Evolutionary conservation across 2,797 vertebrate genomes (phyloP), one percentile per base, ranked within the genome.

Genomic region (Coilia nasus): DNA sequence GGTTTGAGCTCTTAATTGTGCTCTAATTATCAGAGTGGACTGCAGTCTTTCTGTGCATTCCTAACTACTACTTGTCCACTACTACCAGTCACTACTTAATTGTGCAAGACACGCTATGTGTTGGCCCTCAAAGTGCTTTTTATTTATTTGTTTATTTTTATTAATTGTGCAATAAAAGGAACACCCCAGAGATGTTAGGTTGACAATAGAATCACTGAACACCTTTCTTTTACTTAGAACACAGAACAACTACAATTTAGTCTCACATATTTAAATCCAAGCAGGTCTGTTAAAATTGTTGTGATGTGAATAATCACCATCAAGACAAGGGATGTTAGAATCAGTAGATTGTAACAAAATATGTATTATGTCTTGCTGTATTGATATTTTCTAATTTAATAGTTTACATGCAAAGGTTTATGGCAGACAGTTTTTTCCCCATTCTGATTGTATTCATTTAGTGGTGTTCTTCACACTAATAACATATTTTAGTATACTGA

Each of bases 31-130:
- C 67, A 15, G 44, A n/a, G 41, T 67, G 64, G 12, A 31, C 47
- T 23, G 88, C 80, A 50, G 93, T n/a, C 19, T 7, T n/a, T 85
- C 21, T 87, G 21, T 84, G 6, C 50, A 81, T 7, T 25, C 67
- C 46, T 47, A 3, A 47, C 4, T 47, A 4, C 3, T 47, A 3
- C 46, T 3, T 47, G 4, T 47, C 46, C 46, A 47, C 46, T 47
- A 3, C 46, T 47, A 47, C 46, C 3, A 10, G 31, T 35, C 31
- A 75, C 31, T 41, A 28, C 15, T 41, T 41, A 75, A 75, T 78
- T 44, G 44, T 78, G 71, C 35, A 78, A 44, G 17, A 2, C 17
- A 15, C 41, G 31, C 71, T 41, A 17, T 19, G 19, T 78, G 35
- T 19, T 19, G 19, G 28, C 67, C 15, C 1, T 5, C 28, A 75